Conservation (phyloP, 2,113 vertebrate genomes). For the Corvus cornix region DNA sequence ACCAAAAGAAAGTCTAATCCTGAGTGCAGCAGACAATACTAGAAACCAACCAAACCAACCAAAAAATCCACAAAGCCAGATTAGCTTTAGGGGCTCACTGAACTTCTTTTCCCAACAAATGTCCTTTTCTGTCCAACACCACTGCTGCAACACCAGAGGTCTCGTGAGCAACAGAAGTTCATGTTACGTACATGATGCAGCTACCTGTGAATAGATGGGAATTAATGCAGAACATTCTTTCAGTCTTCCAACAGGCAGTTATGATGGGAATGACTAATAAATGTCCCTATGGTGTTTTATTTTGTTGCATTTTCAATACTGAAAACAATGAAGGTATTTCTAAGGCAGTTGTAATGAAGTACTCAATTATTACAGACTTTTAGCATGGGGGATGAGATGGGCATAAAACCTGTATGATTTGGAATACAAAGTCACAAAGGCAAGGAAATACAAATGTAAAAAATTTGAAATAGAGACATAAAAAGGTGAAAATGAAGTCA, state of each 20-base stretch:
- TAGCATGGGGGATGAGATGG: background rate
- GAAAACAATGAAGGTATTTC: background rate
- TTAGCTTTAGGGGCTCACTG: background rate
- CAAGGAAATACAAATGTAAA: background rate
- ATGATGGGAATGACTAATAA: background rate
- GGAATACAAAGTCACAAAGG: background rate
- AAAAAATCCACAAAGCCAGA: background rate
- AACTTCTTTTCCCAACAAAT: background rate
- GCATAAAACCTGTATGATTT: background rate
- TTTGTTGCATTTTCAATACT: background rate
- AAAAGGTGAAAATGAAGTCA: background rate
- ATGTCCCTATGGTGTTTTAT: background rate
- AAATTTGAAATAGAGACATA: background rate
- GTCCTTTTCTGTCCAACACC: background rate
- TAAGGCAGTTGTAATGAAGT: background rate
- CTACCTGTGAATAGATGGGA: background rate
- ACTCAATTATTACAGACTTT: background rate
- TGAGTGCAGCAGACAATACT: background rate
- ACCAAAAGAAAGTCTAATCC: background rate
- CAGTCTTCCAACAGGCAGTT: background rate
- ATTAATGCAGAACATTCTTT: background rate
- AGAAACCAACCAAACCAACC: background rate
- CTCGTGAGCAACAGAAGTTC: background rate
- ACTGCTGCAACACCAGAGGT: background rate
- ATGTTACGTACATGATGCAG: rapidly evolving